Evolutionary conservation across 2,797 vertebrate species (phyloP), one percentile per base, ranked within the genome.

Genomic region (Mycteria americana): DNA sequence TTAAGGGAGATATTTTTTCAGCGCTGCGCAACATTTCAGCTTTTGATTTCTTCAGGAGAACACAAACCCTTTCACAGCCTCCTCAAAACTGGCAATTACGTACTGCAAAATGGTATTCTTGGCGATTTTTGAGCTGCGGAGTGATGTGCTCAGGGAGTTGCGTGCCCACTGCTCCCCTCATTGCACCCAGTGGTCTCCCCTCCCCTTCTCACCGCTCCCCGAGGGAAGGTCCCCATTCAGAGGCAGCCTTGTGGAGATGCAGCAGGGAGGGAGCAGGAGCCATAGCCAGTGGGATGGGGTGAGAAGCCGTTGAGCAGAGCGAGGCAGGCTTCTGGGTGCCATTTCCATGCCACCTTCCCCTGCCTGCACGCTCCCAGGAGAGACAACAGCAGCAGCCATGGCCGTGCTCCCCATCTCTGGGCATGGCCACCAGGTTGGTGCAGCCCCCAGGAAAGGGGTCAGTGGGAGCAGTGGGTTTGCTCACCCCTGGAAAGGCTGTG

Each of bases 361-460:
- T 56, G 33, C 57, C 56, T 67, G 24, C 43, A 53, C 0, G 0
- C 51, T 74, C 21, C 43, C 56, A 18, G 19, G 60, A 72, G 23
- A 70, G 25, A 21, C 73, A 64, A 64, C 1, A 2, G 23, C 73
- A 77, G 63, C 0, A 0, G 67, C 43, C 27, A 4, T 11, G 33
- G 23, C 2, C 0, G 7, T 21, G 48, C 10, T 91, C 62, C 15
- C 60, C 46, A 6, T 54, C 69, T 77, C 46, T 33, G 59, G 56
- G 28, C n/a, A 54, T 0, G 2, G n/a, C 48, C 43, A 63, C 43
- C 11, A 15, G 2, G 2, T 28, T 0, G 0, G 35, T 54, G 70
- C 39, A 85, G 53, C 39, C 53, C 30, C 18, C 39, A n/a, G 48
- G 15, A 78, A 51, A 74, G 60, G 21, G 9, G 2, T 70, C 62